These are phyloP conservation scores for Electrophaes corylata DNA, from an alignment of 2,888 invertebrate genomes.

Conservation along the genomic window DNA sequence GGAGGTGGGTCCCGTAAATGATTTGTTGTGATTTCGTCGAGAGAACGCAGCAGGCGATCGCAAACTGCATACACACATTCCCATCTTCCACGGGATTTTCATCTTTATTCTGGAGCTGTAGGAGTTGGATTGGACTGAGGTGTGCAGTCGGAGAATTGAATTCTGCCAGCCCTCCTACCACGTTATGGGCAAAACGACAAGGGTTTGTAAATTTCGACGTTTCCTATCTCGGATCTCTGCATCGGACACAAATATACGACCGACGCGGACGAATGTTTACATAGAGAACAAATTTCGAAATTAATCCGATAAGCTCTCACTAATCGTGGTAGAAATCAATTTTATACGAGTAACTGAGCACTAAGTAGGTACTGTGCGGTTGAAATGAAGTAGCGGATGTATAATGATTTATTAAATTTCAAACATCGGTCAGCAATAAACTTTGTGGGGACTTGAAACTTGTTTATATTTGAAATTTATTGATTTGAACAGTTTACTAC, in stretches of 20 bases:
- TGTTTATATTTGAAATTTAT: slow-evolving; percentile 73
- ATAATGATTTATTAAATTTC: slow-evolving; percentile 71
- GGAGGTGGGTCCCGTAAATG: slow-evolving; percentile 79
- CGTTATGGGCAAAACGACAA: slow-evolving; percentile 79
- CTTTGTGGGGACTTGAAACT: slow-evolving; percentile 58
- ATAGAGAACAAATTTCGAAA: slow-evolving; percentile 67
- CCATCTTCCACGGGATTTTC: slow-evolving; percentile 48
- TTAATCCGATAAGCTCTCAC: slow-evolving; percentile 62
- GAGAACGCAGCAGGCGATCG: slow-evolving; percentile 79
- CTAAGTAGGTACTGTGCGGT: slow-evolving; percentile 57
- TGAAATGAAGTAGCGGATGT: slow-evolving; percentile 71
- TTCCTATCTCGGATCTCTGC: slow-evolving; percentile 76
- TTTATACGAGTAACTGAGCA: slow-evolving; percentile 39
- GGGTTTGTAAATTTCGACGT: slow-evolving; percentile 81
- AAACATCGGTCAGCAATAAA: slow-evolving; percentile 69
- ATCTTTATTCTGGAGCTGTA: slow-evolving; percentile 52
- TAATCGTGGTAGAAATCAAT: slow-evolving; percentile 67
- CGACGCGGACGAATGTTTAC: slow-evolving; percentile 79
- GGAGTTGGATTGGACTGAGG: slow-evolving; percentile 51
- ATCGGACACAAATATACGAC: slow-evolving; percentile 63
- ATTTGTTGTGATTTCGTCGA: slow-evolving; percentile 82
- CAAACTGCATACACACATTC: slow-evolving; percentile 74
- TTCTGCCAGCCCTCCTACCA: slow-evolving; percentile 79
- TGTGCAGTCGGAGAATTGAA: slow-evolving; percentile 61
- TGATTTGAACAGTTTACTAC: slow-evolving; percentile 60